A percentile compares a stretch with the other conserved stretches of the same genome.
Conservation (phyloP, 2,113 vertebrate species). For the Pungitius pungitius region DNA sequence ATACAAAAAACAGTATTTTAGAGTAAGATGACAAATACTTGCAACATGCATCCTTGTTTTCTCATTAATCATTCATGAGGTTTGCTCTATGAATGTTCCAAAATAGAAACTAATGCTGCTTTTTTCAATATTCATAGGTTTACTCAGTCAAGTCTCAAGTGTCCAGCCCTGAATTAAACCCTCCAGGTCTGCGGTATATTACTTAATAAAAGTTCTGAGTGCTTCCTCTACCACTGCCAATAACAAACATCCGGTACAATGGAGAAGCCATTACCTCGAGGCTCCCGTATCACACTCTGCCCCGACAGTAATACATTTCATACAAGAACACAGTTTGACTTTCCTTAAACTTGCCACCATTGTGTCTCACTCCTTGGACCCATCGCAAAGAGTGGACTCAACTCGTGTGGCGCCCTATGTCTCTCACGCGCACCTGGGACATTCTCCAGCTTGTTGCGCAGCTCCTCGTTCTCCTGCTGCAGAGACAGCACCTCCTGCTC, state of each 20-base stretch:
- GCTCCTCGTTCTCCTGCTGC: slow-evolving; percentile 98
- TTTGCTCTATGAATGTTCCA: background rate
- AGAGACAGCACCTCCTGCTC: slow-evolving; percentile 97
- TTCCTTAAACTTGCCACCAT: background rate
- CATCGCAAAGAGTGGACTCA: background rate
- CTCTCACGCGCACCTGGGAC: slow-evolving; percentile 86
- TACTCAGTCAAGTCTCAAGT: background rate
- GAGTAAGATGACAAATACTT: background rate
- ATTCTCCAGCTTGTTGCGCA: slow-evolving; percentile 92
- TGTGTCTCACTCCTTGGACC: background rate
- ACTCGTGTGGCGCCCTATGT: background rate
- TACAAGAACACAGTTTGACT: background rate
- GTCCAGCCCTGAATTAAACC: background rate
- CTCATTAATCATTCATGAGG: slow-evolving; percentile 24
- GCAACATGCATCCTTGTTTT: background rate
- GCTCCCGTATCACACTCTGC: background rate
- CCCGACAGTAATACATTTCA: background rate
- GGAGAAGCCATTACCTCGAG: background rate
- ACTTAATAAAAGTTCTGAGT: background rate
- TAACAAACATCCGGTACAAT: background rate
- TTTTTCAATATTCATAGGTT: slow-evolving; percentile 5
- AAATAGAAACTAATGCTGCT: background rate
- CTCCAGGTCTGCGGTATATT: background rate
- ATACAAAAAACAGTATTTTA: background rate
- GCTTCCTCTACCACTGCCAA: background rate